Conservation (phyloP, 2,797 vertebrate genomes). For the Oceanodroma leucorhoa region DNA sequence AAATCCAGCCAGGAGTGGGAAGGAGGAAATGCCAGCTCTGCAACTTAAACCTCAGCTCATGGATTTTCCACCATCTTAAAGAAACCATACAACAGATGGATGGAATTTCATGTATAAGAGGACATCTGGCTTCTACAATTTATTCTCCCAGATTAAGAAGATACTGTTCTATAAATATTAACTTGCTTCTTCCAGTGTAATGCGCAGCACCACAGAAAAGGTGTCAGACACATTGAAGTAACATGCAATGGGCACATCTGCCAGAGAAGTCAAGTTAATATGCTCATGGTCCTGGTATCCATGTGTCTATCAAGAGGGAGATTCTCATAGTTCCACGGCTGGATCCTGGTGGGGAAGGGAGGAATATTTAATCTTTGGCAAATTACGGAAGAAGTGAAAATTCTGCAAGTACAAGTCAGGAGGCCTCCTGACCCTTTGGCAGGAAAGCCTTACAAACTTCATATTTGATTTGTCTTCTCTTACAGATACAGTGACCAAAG, state of each 20-base stretch:
- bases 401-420: background rate
- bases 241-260: accelerated
- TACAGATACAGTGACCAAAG: background rate
- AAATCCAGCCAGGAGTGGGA: background rate
- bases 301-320: background rate
- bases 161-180: background rate
- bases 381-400: background rate
- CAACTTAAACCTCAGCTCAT: background rate
- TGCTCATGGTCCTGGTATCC: background rate
- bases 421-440: background rate
- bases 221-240: background rate
- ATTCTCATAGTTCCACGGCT: background rate
- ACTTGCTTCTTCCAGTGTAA: background rate
- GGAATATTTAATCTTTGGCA: background rate
- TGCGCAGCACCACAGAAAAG: background rate
- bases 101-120: background rate
- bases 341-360: background rate
- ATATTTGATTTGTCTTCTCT: background rate
- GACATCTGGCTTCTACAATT: background rate
- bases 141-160: background rate
- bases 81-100: background rate
- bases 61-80: background rate
- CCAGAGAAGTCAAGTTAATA: background rate
- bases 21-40: background rate
- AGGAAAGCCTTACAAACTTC: background rate